Evolutionary conservation across 2,797 vertebrate genomes (phyloP).

Genomic region (Poeciliopsis infans): DNA sequence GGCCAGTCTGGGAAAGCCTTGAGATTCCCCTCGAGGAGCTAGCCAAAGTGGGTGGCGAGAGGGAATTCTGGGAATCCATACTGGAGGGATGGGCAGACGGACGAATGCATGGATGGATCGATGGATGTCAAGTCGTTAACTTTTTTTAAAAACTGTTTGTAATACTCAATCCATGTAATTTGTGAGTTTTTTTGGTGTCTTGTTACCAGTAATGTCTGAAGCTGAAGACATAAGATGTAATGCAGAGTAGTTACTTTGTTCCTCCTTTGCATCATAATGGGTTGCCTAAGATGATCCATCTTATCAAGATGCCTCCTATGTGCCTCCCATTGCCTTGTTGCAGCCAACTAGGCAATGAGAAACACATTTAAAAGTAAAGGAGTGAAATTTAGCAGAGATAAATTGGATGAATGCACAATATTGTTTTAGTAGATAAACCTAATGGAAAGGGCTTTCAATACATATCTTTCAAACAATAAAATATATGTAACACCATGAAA

Average conservation of each 20-base stretch:
- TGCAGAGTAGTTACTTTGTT: background rate
- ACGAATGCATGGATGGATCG: background rate
- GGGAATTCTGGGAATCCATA: background rate
- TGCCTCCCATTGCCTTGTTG: background rate
- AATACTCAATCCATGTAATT: background rate
- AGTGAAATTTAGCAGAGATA: background rate
- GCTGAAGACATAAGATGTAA: background rate
- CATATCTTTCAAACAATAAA: background rate
- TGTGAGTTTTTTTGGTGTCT: background rate
- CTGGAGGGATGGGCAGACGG: background rate
- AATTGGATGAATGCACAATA: background rate
- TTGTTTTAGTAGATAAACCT: background rate
- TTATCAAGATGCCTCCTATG: background rate
- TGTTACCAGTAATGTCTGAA: background rate
- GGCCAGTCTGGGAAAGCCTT: too few relatives aligned
- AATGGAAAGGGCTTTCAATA: background rate
- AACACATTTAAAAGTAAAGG: background rate
- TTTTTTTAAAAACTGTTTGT: background rate
- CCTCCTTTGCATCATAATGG: background rate
- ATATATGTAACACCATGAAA: background rate
- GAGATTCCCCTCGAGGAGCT: background rate
- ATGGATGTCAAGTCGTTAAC: background rate
- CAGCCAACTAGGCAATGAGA: background rate
- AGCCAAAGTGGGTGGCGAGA: background rate
- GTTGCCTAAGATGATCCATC: background rate